Base-by-base conservation (phyloP, 2,888 invertebrate genomes). In the Coremacera marginata region DNA sequence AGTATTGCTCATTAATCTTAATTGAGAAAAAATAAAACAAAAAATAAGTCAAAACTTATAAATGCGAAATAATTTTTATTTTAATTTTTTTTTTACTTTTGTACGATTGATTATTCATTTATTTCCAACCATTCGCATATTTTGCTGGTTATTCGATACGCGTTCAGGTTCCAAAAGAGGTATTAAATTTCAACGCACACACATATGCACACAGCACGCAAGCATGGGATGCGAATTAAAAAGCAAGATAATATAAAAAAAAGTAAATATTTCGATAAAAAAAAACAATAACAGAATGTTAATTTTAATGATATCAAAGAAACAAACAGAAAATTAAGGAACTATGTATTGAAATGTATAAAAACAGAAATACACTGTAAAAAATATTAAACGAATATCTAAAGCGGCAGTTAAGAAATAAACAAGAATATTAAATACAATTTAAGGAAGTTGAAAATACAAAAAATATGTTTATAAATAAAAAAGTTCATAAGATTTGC, bases 191-290 rank as follows among this genome's bases (percentile, higher is more conserved):
- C 74, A 74, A 67, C 55, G 25, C 67, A 37, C 67, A 55, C 83
- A 84, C 83, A 84, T 83, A 81, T 83, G 84, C 82, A 83, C 82
- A 82, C 82, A 79, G 70, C 65, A 79, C 85, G 83, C 84, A 85
- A 85, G 85, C 84, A 80, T 83, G 84, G 82, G 83, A 84, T 84
- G 82, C 82, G 83, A 84, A 84, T 81, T 67, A 70, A 73, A 71
- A 80, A 68, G n/a, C 44, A 67, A 76, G 34, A 68, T 37, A 71
- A 19, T 44, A 71, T 16, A 67, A 55, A 67, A 57, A 44, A 51
- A 34, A 31, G 16, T 65, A 52, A 62, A 34, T 16, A 55, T 16
- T n/a, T n/a, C n/a, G n/a, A n/a, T n/a, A n/a, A 22, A 22, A 49
- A 19, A 71, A 57, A 70, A 31, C 16, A 52, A n/a, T 27, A 31